A percentile compares a stretch with the other conserved stretches of the same genome.
Evolutionary conservation across 2,113 vertebrate genomes (phyloP).

Genomic region (Pterocles orientalis): DNA sequence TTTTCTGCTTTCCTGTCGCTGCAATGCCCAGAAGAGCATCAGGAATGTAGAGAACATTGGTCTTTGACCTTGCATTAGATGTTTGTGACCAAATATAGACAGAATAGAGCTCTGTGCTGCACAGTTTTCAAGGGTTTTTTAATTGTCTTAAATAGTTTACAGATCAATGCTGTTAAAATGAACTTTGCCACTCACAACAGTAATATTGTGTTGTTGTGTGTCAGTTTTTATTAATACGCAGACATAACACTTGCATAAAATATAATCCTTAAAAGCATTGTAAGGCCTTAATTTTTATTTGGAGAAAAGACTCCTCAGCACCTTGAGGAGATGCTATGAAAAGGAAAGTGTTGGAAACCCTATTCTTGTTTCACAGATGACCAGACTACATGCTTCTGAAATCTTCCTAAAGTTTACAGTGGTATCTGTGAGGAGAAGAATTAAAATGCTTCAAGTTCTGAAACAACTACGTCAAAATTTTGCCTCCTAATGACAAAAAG

Average conservation of each 20-base stretch:
- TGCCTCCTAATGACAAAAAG: not conserved
- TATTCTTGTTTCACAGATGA: not conserved
- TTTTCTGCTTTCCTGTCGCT: not conserved
- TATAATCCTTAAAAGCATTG: not conserved
- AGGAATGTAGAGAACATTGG: not conserved
- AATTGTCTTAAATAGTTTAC: not conserved
- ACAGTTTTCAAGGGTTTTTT: not conserved
- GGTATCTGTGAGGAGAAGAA: not conserved
- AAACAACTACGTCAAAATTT: not conserved
- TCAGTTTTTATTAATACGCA: not conserved
- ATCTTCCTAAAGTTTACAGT: not conserved
- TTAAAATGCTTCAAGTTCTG: not conserved
- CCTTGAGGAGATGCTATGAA: not conserved
- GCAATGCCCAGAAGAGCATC: not conserved
- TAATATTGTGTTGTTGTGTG: not conserved
- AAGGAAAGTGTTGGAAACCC: not conserved
- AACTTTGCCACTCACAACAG: not conserved
- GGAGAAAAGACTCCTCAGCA: not conserved
- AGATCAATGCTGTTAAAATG: not conserved
- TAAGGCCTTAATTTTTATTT: not conserved
- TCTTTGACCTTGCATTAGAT: not conserved
- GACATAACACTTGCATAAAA: not conserved
- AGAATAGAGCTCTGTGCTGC: not conserved
- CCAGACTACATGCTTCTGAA: not conserved
- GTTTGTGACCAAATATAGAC: not conserved